Conservation (phyloP, 2,113 vertebrate genomes). For the Boulengeromyrus knoepffleri region DNA sequence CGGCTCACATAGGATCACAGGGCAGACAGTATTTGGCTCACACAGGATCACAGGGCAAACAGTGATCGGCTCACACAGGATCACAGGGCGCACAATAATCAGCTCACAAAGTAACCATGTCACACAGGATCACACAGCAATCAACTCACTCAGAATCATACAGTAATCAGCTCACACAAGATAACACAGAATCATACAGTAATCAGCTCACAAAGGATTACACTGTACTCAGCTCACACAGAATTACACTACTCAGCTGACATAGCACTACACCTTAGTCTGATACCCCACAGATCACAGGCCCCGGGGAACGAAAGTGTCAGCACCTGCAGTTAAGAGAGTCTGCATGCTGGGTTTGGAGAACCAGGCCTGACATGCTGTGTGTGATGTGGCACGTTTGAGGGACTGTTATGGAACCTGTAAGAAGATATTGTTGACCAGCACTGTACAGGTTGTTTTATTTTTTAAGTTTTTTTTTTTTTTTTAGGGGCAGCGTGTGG, state of each 20-base stretch:
- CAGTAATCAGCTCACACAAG: not conserved
- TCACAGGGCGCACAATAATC: not conserved
- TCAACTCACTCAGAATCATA: not conserved
- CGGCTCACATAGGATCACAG: not conserved
- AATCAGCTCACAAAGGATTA: too few relatives aligned
- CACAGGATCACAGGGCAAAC: too few relatives aligned
- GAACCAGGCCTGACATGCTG: not conserved
- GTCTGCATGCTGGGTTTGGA: not conserved
- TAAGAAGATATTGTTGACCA: not conserved
- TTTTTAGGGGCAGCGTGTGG: too few relatives aligned
- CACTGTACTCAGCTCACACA: not conserved
- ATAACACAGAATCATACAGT: not conserved
- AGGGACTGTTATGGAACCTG: not conserved
- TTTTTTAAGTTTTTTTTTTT: not conserved
- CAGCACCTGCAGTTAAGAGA: not conserved
- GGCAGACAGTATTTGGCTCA: too few relatives aligned
- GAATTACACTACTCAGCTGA: not conserved
- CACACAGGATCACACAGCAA: not conserved
- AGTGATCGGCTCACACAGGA: too few relatives aligned
- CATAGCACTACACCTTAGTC: not conserved
- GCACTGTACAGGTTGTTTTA: not conserved
- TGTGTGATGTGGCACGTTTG: not conserved
- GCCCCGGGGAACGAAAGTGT: not conserved
- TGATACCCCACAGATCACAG: not conserved
- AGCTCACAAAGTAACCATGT: not conserved